Percentiles rank a stretch among this genome's conserved stretches.
These are phyloP conservation scores for Characodon lateralis DNA, from an alignment of 2,797 vertebrate genomes.

Conservation along the genomic window DNA sequence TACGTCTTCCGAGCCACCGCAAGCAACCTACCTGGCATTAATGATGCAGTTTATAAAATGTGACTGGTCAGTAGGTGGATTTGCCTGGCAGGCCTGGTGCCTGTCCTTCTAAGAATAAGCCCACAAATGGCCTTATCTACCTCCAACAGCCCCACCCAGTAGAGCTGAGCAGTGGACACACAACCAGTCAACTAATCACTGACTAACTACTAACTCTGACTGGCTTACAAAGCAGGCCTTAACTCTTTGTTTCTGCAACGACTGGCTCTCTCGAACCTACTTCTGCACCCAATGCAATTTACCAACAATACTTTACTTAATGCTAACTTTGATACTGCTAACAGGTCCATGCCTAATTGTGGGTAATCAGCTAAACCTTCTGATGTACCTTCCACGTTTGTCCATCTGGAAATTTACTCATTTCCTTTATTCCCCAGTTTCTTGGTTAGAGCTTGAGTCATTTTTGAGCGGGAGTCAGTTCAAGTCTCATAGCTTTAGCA, in stretches of 20 bases:
- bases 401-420: conserved; percentile 46
- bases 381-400: conserved; percentile 34
- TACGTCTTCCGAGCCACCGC: conserved; percentile 63
- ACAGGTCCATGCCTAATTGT: conserved; percentile 12
- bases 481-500: conserved; percentile 66
- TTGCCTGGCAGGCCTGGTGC: conserved; percentile 87
- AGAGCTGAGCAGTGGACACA: conserved; percentile 72
- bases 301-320: not conserved
- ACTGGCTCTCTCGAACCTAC: conserved; percentile 46
- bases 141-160: conserved; percentile 77
- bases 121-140: conserved; percentile 77
- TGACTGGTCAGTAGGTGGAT: conserved; percentile 69
- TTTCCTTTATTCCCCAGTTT: conserved; percentile 58
- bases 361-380: conserved; percentile 53
- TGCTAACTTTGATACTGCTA: conserved; percentile 22
- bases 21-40: conserved; percentile 81
- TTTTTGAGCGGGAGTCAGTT: conserved; percentile 63
- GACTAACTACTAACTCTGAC: conserved; percentile 82
- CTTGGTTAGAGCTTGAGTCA: conserved; percentile 55
- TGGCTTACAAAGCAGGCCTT: conserved; percentile 76
- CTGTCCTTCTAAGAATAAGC: conserved; percentile 82
- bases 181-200: conserved; percentile 80
- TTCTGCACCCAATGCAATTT: conserved; percentile 24
- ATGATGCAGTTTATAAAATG: conserved; percentile 80
- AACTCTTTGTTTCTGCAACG: conserved; percentile 55